Evolutionary conservation across 2,113 vertebrate genomes (phyloP), one percentile per base, ranked within the genome.

Genomic region (Ibidorhyncha struthersii): DNA sequence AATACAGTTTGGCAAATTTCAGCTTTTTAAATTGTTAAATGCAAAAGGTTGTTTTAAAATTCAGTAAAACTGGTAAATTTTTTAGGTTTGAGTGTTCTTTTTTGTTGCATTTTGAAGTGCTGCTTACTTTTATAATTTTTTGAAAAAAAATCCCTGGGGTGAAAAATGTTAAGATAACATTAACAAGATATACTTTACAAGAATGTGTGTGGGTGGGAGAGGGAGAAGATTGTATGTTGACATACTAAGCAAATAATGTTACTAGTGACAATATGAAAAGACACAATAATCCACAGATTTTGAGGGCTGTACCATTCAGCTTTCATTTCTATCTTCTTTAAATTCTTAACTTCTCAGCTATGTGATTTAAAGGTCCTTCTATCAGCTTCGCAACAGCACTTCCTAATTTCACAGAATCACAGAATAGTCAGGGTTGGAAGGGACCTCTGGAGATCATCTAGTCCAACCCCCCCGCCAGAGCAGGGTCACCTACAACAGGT

Each of bases 91-190:
- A 0, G 0, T 82, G 50, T 23, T 56, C 27, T 70, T 58, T 74
- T 55, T 53, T 8, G 9, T 8, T 72, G 14, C 0, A 50, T 79
- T 80, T 47, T 36, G 5, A 62, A 70, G 32, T 30, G 38, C 20
- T 91, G 29, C 17, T 87, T 87, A 72, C 70, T 72, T 93, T 34
- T 6, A 89, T 34, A 61, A 45, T 70, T 83, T 82, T 62, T 85
- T 53, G 25, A 41, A 52, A 94, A 83, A 91, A 40, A 26, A 72
- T 91, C 53, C 55, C 84, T 14, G 30, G n/a, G 62, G 84, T 85
- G 43, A 87, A 96, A 97, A 85, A 74, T 76, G 70, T 89, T 84
- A 95, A 84, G 77, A 84, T 82, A 97, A 96, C 81, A 82, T 74
- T 82, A 96, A 70, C 72, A 95, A 82, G 84, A 95, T 90, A 95